Base-by-base conservation (phyloP, 2,888 invertebrate species). In the Dynastes maya region DNA sequence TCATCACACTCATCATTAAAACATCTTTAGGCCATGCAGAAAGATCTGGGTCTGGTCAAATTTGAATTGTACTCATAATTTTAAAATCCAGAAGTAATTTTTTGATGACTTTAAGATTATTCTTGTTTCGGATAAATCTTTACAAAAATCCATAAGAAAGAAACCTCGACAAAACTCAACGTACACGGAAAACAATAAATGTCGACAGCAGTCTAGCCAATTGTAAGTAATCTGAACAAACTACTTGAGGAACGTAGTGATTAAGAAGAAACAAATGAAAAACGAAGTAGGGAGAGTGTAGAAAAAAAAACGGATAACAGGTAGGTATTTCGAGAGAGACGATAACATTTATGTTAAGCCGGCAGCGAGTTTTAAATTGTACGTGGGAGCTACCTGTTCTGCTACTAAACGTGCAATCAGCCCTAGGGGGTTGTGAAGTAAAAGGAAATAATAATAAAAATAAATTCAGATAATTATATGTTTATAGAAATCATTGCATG, bases 221-320 rank as follows among this genome's bases (percentile, higher is more conserved):
- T 74, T 63, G 61, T 63, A 74, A 74, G 61, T 63, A 74, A 74
- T 74, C 61, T 45, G 72, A 58, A 61, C 63, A 61, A 74, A 74
- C 63, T 74, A 61, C 63, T 45, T n/a, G 9, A 27, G 72, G n/a
- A 58, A 37, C 37, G 29, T 51, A 16, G 45, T 29, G 13, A 61
- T 63, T 74, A 74, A 27, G 55, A 45, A 74, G 51, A 51, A 51
- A 61, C 27, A 61, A 11, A 37, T 2, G 37, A 55, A 74, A 45
- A 74, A 27, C 6, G 40, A 74, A 61, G 29, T 11, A 27, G 13
- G 13, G n/a, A 61, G 22, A 11, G 29, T 27, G 9, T 37, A 16
- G n/a, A 55, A 70, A 70, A 45, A 67, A 45, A 67, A 16, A 58
- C 55, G 29, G 13, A 29, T 63, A 63, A 29, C 63, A 68, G 51